A percentile compares a stretch with the other conserved stretches of the same genome.
phyloP scores from a whole-genome alignment of 2,797 vertebrate species.

The Hyperoplus immaculatus region DNA sequence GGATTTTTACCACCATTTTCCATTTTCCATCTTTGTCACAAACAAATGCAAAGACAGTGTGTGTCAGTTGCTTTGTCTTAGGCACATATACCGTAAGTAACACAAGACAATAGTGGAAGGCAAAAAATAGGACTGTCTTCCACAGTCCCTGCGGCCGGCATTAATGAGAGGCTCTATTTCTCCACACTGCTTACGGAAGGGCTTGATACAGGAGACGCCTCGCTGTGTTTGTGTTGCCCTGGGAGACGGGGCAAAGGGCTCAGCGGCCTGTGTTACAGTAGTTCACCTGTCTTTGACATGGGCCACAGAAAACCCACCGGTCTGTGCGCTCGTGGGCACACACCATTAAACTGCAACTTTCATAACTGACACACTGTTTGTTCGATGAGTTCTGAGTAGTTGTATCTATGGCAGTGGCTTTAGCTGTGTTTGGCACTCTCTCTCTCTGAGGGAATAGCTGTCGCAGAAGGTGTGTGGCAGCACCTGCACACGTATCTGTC shows the following conservation, averaged over 20 bases:
- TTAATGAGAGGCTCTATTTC: constrained; percentile 79
- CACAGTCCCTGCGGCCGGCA: constrained; percentile 62
- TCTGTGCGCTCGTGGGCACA: not conserved
- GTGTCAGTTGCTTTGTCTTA: constrained; percentile 26
- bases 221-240: constrained; percentile 78
- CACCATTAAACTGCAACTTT: not conserved
- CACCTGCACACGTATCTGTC: constrained; percentile 55
- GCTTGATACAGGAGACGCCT: constrained; percentile 82
- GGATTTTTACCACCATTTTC: constrained; percentile 2
- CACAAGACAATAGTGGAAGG: constrained; percentile 53
- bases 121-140: constrained; percentile 53
- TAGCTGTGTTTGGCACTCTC: constrained; percentile 25
- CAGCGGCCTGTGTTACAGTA: constrained; percentile 60
- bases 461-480: constrained; percentile 57
- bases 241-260: constrained; percentile 71
- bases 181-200: constrained; percentile 67
- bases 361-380: not conserved
- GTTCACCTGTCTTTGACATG: constrained; percentile 63
- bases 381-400: not conserved
- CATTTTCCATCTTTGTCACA: constrained; percentile 2
- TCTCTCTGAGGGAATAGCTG: constrained; percentile 51
- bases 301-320: constrained; percentile 32
- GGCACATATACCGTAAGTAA: constrained; percentile 30
- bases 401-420: constrained; percentile 16
- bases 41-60: not conserved